phyloP scores from a whole-genome alignment of 2,888 invertebrate species.

The Spatulosminthurus flaviceps region DNA sequence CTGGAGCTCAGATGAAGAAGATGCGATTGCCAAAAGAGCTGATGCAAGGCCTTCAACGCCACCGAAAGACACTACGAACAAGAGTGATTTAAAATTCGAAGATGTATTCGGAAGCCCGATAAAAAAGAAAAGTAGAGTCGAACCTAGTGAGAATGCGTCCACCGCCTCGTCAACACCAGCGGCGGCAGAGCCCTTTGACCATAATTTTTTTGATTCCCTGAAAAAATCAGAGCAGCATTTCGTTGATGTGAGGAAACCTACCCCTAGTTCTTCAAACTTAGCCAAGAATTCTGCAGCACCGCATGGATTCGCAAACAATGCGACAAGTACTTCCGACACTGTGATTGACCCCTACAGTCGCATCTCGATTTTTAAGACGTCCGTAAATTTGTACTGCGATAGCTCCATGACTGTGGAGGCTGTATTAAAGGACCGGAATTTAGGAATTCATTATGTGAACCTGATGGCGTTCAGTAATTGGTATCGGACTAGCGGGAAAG shows the following conservation, averaged over 20 bases:
- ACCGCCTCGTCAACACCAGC: background rate
- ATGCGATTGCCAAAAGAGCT: slow-evolving; percentile 35
- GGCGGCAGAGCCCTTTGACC: background rate
- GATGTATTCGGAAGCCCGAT: slow-evolving; percentile 59
- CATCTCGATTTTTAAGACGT: slow-evolving; percentile 51
- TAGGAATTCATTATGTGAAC: slow-evolving; percentile 50
- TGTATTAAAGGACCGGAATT: slow-evolving; percentile 56
- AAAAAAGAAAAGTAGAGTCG: slow-evolving; percentile 44
- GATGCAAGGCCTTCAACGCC: background rate
- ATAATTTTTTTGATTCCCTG: slow-evolving; percentile 20
- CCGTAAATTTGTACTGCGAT: slow-evolving; percentile 54
- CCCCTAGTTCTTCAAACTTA: background rate
- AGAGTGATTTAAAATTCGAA: slow-evolving; percentile 44
- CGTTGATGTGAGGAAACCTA: background rate
- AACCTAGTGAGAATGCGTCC: background rate
- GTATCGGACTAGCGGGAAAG: slow-evolving; percentile 49
- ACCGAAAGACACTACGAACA: background rate
- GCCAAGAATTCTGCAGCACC: slow-evolving; percentile 9
- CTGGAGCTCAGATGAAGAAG: slow-evolving; percentile 53
- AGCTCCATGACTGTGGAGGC: slow-evolving; percentile 48
- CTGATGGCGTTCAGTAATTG: slow-evolving; percentile 49
- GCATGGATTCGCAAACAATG: background rate
- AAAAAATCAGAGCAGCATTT: background rate
- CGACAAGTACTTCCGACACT: slow-evolving; percentile 27
- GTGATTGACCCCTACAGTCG: slow-evolving; percentile 57